A percentile compares a stretch with the other conserved stretches of the same genome.
Conservation (phyloP, 2,888 invertebrate species). For the Pegoplata infirma region DNA sequence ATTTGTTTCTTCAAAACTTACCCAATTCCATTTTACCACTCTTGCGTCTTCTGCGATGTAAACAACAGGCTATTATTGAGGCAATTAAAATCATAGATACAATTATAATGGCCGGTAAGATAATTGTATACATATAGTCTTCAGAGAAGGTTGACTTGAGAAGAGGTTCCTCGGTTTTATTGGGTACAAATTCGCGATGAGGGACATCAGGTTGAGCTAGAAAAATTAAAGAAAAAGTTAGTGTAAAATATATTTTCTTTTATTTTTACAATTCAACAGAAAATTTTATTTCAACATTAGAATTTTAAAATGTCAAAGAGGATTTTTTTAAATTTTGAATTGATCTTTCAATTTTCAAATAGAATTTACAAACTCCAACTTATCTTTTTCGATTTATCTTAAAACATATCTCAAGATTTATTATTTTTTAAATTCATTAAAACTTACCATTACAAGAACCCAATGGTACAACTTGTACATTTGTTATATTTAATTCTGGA, state of each 20-base stretch:
- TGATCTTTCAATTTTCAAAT: too few relatives aligned
- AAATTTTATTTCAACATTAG: too few relatives aligned
- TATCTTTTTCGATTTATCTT: too few relatives aligned
- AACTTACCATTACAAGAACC: slow-evolving; percentile 80
- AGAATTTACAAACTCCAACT: too few relatives aligned
- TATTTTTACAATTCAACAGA: too few relatives aligned
- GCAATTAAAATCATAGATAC: slow-evolving; percentile 92
- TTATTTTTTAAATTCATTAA: too few relatives aligned
- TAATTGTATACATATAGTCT: slow-evolving; percentile 88
- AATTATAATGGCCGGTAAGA: slow-evolving; percentile 93
- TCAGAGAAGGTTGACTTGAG: slow-evolving; percentile 79
- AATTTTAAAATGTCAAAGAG: too few relatives aligned
- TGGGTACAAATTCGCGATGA: slow-evolving; percentile 73
- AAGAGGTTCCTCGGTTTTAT: slow-evolving; percentile 74
- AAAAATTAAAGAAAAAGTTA: too few relatives aligned
- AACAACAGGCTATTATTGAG: slow-evolving; percentile 90
- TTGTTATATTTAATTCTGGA: slow-evolving; percentile 82
- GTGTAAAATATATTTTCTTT: too few relatives aligned
- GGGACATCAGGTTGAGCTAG: slow-evolving; percentile 71
- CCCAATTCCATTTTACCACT: slow-evolving; percentile 91
- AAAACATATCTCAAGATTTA: too few relatives aligned
- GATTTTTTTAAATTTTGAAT: too few relatives aligned
- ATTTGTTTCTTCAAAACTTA: slow-evolving; percentile 54
- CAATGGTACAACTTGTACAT: slow-evolving; percentile 79
- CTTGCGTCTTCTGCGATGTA: slow-evolving; percentile 89